Evolutionary conservation across 2,888 invertebrate genomes (phyloP).

Genomic region (Pilophorus perplexus): DNA sequence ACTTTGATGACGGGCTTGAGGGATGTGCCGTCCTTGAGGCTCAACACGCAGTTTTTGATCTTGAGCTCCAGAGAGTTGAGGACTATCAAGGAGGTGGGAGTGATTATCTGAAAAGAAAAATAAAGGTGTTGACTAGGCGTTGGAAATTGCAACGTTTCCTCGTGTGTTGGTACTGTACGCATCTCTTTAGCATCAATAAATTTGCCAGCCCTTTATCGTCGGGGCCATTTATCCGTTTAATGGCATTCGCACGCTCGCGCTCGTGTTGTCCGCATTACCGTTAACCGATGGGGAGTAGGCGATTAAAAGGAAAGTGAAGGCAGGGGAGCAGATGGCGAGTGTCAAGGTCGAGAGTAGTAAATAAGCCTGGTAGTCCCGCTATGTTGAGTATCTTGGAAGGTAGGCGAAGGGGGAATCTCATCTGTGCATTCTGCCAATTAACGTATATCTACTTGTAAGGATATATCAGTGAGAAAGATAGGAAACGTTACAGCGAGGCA

Average conservation of each 20-base stretch:
- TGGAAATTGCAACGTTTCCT: too few species aligned
- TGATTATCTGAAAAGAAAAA: constrained; percentile 62
- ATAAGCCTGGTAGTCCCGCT: constrained; percentile 14
- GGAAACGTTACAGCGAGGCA: too few species aligned
- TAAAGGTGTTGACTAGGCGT: too few species aligned
- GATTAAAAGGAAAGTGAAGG: constrained; percentile 10
- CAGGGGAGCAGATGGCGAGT: constrained; percentile 14
- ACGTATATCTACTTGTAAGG: too few species aligned
- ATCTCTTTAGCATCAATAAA: constrained; percentile 6
- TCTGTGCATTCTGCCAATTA: too few species aligned
- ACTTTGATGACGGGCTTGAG: constrained; percentile 52
- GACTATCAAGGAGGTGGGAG: constrained; percentile 65
- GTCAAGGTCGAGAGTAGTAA: constrained; percentile 5
- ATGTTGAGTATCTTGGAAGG: constrained; percentile 8
- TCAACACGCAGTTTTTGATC: constrained; percentile 57
- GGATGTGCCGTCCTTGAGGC: constrained; percentile 44
- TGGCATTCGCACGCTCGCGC: constrained; percentile 3
- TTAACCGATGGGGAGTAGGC: not conserved
- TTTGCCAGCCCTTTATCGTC: too few species aligned
- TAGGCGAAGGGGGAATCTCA: too few species aligned
- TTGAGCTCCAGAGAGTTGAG: constrained; percentile 76
- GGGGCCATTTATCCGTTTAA: too few species aligned
- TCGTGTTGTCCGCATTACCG: constrained; percentile 4
- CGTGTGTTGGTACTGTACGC: not conserved
- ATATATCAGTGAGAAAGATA: too few species aligned